Evolutionary conservation across 2,888 invertebrate genomes (phyloP), one percentile per base, ranked within the genome.

Genomic region (Pasiphila rectangulata): DNA sequence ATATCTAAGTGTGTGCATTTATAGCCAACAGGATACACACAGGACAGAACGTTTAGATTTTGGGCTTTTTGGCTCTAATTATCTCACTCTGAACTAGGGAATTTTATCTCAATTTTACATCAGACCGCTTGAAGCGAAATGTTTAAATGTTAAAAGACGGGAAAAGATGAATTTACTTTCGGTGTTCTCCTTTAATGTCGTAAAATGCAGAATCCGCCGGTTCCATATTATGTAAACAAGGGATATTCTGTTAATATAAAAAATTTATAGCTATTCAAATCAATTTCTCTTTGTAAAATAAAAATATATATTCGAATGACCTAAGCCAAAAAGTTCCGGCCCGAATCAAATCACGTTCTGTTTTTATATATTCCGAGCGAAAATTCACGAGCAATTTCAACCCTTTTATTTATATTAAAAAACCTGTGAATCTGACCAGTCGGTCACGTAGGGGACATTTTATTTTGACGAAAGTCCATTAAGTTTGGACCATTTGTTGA

Each of bases 391-490:
- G 32, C 41, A 16, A 36, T 41, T 49, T 44, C 44, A 46, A 37
- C 34, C 21, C 40, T 41, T 46, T 45, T 41, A 42, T 50, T 27
- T 32, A 46, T 50, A 45, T 50, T 50, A 41, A 52, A 24, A 45
- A 48, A 48, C 55, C 57, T 59, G 54, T 65, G 54, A 55, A 51
- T 54, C 59, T 56, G 51, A 50, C 50, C 63, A 61, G 54, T 58
- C 57, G 58, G 61, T 58, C 65, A 64, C 59, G 55, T 59, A 47
- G 49, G 54, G 59, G 51, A 61, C 59, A 64, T 69, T 69, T 67
- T 56, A 57, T 67, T 69, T 69, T 64, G 66, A 59, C 62, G 57
- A 63, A 64, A 64, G 61, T 68, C 66, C 68, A 69, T 69, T 69
- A 67, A 62, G 52, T 58, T 64, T 63, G 63, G 57, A 54, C 61